Evolutionary conservation across 2,113 vertebrate species (phyloP).

Genomic region (Zapus hudsonius): DNA sequence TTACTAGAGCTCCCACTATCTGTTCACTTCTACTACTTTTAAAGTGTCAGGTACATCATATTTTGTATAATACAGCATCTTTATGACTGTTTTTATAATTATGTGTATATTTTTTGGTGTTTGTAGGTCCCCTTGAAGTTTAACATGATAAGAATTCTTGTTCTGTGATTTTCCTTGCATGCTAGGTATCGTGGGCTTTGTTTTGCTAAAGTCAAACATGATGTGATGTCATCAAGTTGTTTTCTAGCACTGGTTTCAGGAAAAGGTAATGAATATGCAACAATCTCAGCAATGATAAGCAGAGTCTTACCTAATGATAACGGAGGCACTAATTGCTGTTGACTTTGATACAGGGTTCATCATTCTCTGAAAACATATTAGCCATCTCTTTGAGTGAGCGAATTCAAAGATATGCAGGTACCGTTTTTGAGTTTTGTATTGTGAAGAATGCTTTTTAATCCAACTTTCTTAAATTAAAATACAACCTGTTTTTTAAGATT

Average conservation of each 20-base stretch:
- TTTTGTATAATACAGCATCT: neutral
- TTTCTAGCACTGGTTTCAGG: neutral
- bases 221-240: neutral
- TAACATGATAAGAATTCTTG: constrained; percentile 4
- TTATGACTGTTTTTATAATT: neutral
- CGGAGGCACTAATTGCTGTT: constrained; percentile 29
- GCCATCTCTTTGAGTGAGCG: neutral
- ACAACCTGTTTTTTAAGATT: neutral
- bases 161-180: constrained; percentile 19
- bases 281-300: constrained; percentile 15
- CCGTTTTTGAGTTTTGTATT: neutral
- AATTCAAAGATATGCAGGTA: neutral
- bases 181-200: neutral
- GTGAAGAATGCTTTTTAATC: neutral
- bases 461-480: neutral
- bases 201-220: neutral
- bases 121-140: neutral
- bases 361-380: constrained; percentile 33
- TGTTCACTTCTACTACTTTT: neutral
- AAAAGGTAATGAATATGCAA: constrained; percentile 16
- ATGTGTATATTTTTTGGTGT: neutral
- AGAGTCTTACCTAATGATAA: neutral
- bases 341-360: neutral
- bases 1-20: neutral
- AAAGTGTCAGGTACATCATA: neutral